These are phyloP conservation scores for Carassius auratus DNA, from an alignment of 2,113 vertebrate genomes.

Conservation along the genomic window DNA sequence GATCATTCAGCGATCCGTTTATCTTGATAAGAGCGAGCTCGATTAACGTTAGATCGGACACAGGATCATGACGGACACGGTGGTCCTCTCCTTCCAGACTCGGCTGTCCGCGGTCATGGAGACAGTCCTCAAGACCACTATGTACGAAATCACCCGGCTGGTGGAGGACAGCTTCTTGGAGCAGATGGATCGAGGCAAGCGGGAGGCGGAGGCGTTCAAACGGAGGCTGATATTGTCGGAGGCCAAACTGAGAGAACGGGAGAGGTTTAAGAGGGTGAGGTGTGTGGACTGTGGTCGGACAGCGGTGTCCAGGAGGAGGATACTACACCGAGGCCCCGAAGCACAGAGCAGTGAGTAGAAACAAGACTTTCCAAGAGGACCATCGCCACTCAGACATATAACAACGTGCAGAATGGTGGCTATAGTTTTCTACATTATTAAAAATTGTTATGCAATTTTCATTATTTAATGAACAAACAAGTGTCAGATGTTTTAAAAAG, in stretches of 20 bases:
- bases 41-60: not conserved
- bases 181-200: conserved; percentile 70
- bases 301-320: conserved; percentile 48
- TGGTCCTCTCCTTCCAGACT: conserved; percentile 74
- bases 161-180: conserved; percentile 76
- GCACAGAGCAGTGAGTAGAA: conserved; percentile 26
- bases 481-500: not conserved
- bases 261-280: conserved; percentile 36
- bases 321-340: conserved; percentile 27
- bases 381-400: not conserved
- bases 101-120: conserved; percentile 79
- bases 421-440: not conserved
- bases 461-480: not conserved
- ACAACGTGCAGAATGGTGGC: not conserved
- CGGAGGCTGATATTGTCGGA: conserved; percentile 67
- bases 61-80: conserved; percentile 69
- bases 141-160: conserved; percentile 74
- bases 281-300: conserved; percentile 58
- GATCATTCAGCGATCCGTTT: not conserved
- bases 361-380: not conserved
- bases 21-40: not conserved
- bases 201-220: conserved; percentile 70
- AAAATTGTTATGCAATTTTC: not conserved
- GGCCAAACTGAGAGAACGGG: conserved; percentile 57
- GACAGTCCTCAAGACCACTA: conserved; percentile 73